Evolutionary conservation across 2,888 invertebrate genomes (phyloP), one percentile per base, ranked within the genome.

Genomic region (Hirudinaria manillensis): DNA sequence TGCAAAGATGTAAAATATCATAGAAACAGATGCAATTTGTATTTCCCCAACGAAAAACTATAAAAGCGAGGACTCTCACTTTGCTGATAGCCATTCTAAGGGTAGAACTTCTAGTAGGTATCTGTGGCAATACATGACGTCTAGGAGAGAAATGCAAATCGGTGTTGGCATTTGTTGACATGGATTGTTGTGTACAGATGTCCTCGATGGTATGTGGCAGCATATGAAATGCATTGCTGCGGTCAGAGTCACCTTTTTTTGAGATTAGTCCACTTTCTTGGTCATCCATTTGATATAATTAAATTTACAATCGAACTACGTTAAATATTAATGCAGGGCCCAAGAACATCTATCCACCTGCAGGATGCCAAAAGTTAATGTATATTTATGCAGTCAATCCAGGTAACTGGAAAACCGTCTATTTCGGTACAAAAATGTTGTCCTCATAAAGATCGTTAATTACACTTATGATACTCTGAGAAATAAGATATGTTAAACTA

Each of bases 101-200:
- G 16, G 61, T 29, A 16, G 34, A 16, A 19, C 56, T 45, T 51
- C 76, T 66, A 3, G 70, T 70, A 6, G 76, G 74, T 34, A 74
- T 76, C 61, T 76, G 70, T 13, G 76, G 76, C 36, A 74, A 56
- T 29, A 56, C 51, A 53, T 76, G 76, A 53, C 74, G 56, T 3
- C 55, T 74, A 38, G 70, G 56, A 3, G 66, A 74, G 16, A 67
- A 53, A 0, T 55, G 29, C 61, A 61, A n/a, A 61, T 61, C 29
- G 16, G 45, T 45, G 29, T n/a, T 27, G 70, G 32, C 61, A 61
- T 61, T 24, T n/a, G 61, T 27, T 29, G 68, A 68, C 68, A 68
- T 68, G n/a, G 32, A 36, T 34, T 68, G 68, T 16, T 68, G 68
- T n/a, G 34, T 68, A 68, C 68, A 65, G 7, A 36, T 56, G 65